phyloP scores from a whole-genome alignment of 2,797 vertebrate genomes.

The Acestrorhynchus altus region DNA sequence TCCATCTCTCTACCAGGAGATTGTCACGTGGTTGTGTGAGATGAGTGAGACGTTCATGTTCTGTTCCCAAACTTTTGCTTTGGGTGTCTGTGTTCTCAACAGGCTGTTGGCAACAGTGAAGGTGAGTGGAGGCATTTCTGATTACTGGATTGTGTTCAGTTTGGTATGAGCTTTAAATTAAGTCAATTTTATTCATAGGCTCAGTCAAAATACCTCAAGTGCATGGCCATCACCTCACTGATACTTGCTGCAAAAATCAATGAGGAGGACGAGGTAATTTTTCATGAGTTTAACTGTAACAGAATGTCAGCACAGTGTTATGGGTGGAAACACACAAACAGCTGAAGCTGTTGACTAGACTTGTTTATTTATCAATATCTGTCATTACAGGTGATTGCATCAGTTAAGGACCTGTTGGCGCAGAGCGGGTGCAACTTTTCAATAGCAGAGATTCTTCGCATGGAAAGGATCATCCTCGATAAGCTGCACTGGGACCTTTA shows the following conservation, averaged over 20 bases:
- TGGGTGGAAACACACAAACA: not conserved
- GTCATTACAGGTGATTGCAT: conserved; percentile 84
- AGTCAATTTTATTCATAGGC: conserved; percentile 68
- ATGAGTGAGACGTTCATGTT: conserved; percentile 76
- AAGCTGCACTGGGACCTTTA: conserved; percentile 89
- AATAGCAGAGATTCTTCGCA: conserved; percentile 86
- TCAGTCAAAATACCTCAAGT: conserved; percentile 79
- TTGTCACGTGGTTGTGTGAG: conserved; percentile 76
- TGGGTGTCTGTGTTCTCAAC: conserved; percentile 78
- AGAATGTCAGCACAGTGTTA: not conserved
- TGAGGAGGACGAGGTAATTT: conserved; percentile 83
- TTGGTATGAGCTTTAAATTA: not conserved
- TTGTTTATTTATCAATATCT: conserved; percentile 45
- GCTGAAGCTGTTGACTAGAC: conserved; percentile 69
- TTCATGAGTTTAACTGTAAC: not conserved
- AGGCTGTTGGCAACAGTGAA: conserved; percentile 78
- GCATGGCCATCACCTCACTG: conserved; percentile 81
- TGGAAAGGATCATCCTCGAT: conserved; percentile 87
- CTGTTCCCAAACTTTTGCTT: conserved; percentile 75
- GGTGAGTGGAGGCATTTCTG: conserved; percentile 55
- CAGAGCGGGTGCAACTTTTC: conserved; percentile 85
- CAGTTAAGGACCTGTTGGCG: conserved; percentile 80
- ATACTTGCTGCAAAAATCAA: conserved; percentile 84
- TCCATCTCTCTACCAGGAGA: conserved; percentile 71
- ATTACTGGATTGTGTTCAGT: not conserved